Evolutionary conservation across 2,888 invertebrate genomes (phyloP).

Genomic region (Elysia crispata): DNA sequence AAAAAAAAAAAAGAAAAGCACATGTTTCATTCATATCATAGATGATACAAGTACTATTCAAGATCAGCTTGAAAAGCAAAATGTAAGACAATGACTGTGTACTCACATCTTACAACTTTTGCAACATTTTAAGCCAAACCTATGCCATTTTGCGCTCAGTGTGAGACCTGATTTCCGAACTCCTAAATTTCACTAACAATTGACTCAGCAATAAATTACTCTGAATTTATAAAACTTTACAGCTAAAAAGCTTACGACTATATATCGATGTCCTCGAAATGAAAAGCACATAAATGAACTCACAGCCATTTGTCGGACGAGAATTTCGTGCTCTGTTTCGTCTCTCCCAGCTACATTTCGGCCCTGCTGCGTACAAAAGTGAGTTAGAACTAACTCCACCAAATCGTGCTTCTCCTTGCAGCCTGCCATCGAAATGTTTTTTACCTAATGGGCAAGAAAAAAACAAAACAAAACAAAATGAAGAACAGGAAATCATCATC

Average conservation of each 20-base stretch:
- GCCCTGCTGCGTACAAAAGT: constrained; percentile 50
- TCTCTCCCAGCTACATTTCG: constrained; percentile 39
- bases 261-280: background rate
- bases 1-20: background rate
- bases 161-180: too few relatives aligned
- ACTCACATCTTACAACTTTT: too few relatives aligned
- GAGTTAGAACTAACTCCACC: constrained; percentile 69
- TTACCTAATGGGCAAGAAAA: too few relatives aligned
- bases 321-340: constrained; percentile 58
- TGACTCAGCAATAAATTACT: too few relatives aligned
- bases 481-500: too few relatives aligned
- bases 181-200: too few relatives aligned
- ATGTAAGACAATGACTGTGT: too few relatives aligned
- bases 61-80: background rate
- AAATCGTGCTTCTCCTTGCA: constrained; percentile 76
- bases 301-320: constrained; percentile 61
- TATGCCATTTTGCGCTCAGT: too few relatives aligned
- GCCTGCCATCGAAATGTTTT: constrained; percentile 66
- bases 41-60: background rate
- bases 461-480: too few relatives aligned
- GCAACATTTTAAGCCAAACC: too few relatives aligned
- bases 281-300: constrained; percentile 41
- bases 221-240: too few relatives aligned
- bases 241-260: too few relatives aligned
- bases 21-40: background rate